Evolutionary conservation across 2,888 invertebrate genomes (phyloP), one percentile per base, ranked within the genome.

Genomic region (Cynaeus angustus): DNA sequence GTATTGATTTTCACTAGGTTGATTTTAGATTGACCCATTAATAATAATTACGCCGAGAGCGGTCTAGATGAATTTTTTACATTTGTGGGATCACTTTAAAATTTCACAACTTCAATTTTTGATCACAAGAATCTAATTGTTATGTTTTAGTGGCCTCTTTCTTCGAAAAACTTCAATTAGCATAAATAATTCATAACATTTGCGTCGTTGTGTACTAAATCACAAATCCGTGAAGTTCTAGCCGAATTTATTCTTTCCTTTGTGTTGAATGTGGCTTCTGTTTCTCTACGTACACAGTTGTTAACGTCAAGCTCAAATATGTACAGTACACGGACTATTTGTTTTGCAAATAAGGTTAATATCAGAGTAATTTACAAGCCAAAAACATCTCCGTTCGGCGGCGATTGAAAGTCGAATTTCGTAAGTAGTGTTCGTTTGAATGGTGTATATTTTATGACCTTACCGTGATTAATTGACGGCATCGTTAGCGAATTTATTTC

Each of bases 1-100:
- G 10, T 61, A 61, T 61, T 28, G 64, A 52, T 53, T 53, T 41
- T 64, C 64, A 9, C 45, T 48, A 33, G 37, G 12, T 26, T 50
- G 61, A 61, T 48, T 61, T 61, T 61, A 48, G 61, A 48, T 16
- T 38, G 50, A 26, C 33, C 61, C 50, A 37, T 61, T 48, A 61
- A 50, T 61, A 50, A 10, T 59, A 46, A 59, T 59, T 59, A 46
- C 16, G 21, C 37, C 37, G 38, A 33, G 14, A 46, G 30, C n/a
- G 10, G 30, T n/a, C 41, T n/a, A 52, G 8, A 30, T 55, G 38
- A 38, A 38, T 55, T 56, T 56, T 56, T 56, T 41, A 9, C 21
- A 50, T 10, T 12, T 26, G 3, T 38, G 16, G 16, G 38, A 30
- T 13, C 7, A 26, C 9, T 58, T 41, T 43, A 58, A 58, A 43